phyloP scores from a whole-genome alignment of 2,113 vertebrate species.

The Menura novaehollandiae region DNA sequence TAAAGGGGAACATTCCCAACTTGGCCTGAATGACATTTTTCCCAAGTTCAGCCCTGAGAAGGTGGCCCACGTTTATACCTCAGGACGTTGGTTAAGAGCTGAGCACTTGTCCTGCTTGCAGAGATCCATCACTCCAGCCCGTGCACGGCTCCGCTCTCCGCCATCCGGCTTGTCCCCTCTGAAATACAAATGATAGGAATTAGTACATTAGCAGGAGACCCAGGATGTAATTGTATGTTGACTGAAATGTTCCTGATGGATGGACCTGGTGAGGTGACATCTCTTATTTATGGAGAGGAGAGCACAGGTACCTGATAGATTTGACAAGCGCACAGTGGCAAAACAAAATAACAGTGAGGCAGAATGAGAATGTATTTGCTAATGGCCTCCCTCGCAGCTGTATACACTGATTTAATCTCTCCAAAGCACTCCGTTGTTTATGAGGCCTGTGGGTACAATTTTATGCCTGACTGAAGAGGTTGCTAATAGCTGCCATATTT shows the following conservation, averaged over 20 bases:
- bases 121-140: not conserved
- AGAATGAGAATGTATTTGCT: constrained; percentile 76
- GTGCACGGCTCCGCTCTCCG: not conserved
- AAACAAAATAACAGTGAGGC: constrained; percentile 67
- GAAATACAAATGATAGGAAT: constrained; percentile 57
- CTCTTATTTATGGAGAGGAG: constrained; percentile 26
- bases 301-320: constrained; percentile 58
- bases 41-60: not conserved
- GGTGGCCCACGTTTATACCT: not conserved
- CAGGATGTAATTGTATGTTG: constrained; percentile 30
- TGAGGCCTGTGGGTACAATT: constrained; percentile 86
- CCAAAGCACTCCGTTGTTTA: constrained; percentile 83
- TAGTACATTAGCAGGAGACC: constrained; percentile 30
- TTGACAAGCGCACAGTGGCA: constrained; percentile 62
- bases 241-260: constrained; percentile 24
- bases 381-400: constrained; percentile 80
- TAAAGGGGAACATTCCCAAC: not conserved
- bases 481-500: constrained; percentile 87
- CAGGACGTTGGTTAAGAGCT: not conserved
- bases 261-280: not conserved
- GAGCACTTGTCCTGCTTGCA: not conserved
- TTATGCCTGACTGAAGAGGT: constrained; percentile 85
- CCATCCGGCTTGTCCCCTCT: not conserved
- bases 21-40: not conserved
- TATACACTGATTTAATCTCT: constrained; percentile 84